Evolutionary conservation across 2,797 vertebrate genomes (phyloP).

Genomic region (Lophotriccus pileatus): DNA sequence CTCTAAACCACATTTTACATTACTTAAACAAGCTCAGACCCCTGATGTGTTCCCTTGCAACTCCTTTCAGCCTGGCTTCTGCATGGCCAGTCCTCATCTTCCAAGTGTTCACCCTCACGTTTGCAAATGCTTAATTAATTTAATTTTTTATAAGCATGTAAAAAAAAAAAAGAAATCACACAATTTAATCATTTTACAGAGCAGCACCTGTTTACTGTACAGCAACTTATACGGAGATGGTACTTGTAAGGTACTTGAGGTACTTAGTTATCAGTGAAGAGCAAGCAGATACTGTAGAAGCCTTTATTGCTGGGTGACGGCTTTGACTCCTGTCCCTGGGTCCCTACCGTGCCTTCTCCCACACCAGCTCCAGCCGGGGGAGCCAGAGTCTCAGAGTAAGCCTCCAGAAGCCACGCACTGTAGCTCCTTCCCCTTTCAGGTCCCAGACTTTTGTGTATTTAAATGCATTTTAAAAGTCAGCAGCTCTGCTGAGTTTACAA

Average conservation of each 20-base stretch:
- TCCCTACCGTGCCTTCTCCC: accelerated
- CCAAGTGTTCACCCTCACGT: accelerated
- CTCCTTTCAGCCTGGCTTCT: not conserved
- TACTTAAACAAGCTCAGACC: not conserved
- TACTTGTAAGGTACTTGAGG: not conserved
- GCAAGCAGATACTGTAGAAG: not conserved
- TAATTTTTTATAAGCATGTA: not conserved
- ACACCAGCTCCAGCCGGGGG: not conserved
- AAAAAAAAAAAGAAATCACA: not conserved
- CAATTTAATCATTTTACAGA: not conserved
- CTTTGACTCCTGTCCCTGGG: not conserved
- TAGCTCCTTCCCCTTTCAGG: not conserved
- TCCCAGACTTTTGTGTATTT: not conserved
- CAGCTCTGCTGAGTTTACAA: not conserved
- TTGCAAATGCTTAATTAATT: not conserved
- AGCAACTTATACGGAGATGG: not conserved
- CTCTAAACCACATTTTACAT: constrained; percentile 12
- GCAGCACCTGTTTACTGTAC: not conserved
- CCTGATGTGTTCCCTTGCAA: not conserved
- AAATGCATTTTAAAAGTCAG: not conserved
- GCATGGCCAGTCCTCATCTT: not conserved
- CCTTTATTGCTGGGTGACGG: not conserved
- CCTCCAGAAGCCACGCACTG: not conserved
- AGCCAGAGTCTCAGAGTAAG: not conserved
- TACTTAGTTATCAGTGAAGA: not conserved